These are phyloP conservation scores for Takifugu flavidus DNA, from an alignment of 2,113 vertebrate species.

Conservation along the genomic window DNA sequence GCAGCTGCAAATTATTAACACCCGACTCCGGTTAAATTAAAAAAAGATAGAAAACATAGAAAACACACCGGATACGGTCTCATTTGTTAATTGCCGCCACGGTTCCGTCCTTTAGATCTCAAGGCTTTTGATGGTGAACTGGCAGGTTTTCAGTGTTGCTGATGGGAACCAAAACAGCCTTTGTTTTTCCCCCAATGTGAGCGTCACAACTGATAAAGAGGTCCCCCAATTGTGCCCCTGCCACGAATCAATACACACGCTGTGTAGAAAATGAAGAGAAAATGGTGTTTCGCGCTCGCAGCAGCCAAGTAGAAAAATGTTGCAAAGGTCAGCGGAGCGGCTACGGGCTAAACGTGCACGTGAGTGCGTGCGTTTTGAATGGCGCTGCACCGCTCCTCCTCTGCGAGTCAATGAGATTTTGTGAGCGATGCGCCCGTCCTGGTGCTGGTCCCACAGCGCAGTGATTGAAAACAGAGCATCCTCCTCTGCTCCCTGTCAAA, in stretches of 20 bases:
- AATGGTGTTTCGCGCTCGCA: constrained; percentile 32
- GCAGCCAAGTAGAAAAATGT: constrained; percentile 29
- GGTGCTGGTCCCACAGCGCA: constrained; percentile 21
- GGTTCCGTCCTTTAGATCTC: constrained; percentile 15
- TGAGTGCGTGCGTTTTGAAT: constrained; percentile 16
- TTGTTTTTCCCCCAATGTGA: constrained; percentile 10
- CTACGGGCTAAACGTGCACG: constrained; percentile 21
- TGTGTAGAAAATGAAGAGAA: constrained; percentile 45
- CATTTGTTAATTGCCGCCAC: constrained; percentile 5
- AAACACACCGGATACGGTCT: constrained; percentile 31
- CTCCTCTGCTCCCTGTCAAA: constrained; percentile 30
- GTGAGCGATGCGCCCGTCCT: constrained; percentile 27
- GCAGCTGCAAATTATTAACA: constrained; percentile 52
- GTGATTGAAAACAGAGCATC: constrained; percentile 29
- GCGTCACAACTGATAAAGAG: constrained; percentile 45
- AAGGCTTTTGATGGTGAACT: constrained; percentile 23
- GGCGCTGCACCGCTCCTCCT: constrained; percentile 13
- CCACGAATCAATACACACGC: constrained; percentile 53
- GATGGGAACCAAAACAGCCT: constrained; percentile 20
- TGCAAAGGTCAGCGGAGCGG: constrained; percentile 48
- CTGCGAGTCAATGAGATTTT: constrained; percentile 23
- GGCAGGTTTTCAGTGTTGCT: not conserved
- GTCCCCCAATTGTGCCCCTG: constrained; percentile 10
- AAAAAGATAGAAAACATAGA: constrained; percentile 63
- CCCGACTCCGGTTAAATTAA: constrained; percentile 56